These are phyloP conservation scores for Microchirus variegatus DNA, from an alignment of 2,797 vertebrate species.

Conservation along the genomic window DNA sequence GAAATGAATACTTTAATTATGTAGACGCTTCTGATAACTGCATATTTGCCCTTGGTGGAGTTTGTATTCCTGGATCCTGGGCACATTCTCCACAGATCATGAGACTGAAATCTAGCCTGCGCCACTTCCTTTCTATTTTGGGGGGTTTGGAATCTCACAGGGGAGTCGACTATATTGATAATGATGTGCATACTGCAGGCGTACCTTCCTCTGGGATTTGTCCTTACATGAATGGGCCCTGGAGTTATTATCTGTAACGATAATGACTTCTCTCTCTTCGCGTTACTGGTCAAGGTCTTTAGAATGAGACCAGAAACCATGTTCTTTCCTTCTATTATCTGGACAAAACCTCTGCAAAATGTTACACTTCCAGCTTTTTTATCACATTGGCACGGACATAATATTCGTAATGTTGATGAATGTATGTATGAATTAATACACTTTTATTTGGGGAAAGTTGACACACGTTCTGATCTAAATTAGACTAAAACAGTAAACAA, in stretches of 20 bases:
- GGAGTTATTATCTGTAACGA: conserved; percentile 66
- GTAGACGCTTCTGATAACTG: conserved; percentile 79
- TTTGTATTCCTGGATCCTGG: conserved; percentile 79
- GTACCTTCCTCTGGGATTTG: conserved; percentile 64
- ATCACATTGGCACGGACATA: neutral
- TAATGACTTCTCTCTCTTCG: conserved; percentile 62
- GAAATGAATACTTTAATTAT: conserved; percentile 86
- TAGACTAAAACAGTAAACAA: too few species aligned
- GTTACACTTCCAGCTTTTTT: conserved; percentile 3
- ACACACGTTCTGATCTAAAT: too few species aligned
- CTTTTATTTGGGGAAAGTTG: too few species aligned
- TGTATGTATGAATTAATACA: too few species aligned
- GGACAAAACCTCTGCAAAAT: conserved; percentile 19
- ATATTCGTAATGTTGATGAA: neutral
- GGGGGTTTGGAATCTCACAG: conserved; percentile 61
- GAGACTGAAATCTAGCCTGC: conserved; percentile 77
- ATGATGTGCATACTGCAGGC: conserved; percentile 71
- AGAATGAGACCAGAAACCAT: conserved; percentile 42
- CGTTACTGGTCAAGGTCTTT: conserved; percentile 33
- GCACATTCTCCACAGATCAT: conserved; percentile 78
- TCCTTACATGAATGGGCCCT: conserved; percentile 62
- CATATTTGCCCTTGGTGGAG: conserved; percentile 79
- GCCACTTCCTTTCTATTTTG: conserved; percentile 76
- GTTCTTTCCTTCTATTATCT: conserved; percentile 20
- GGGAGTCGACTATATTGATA: conserved; percentile 77